Evolutionary conservation across 1,140 invertebrate genomes (phyloP), one percentile per base, ranked within the genome.

Genomic region (Drusus annulatus): DNA sequence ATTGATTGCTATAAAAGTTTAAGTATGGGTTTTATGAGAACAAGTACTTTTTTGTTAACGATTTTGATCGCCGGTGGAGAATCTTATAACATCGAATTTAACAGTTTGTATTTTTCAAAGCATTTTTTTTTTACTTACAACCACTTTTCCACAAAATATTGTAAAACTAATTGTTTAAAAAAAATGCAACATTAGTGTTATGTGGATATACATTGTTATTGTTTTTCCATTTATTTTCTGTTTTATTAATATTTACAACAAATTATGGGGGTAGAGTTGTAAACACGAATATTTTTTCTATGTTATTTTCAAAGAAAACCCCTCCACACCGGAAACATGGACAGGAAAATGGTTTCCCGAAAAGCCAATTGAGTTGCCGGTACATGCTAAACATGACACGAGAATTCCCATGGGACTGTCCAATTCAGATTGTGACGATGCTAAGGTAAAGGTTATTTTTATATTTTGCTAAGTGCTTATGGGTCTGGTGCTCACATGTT

Each of bases 361-460:
- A 62, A 73, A 83, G 73, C 56, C 80, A 73, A 80, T 65, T 1
- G 71, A 75, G 54, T 13, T 54, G 5, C n/a, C 21, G 15, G 15
- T 10, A 13, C n/a, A 52, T 23, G 69, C 15, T 17, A 31, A 63
- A 15, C 76, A 75, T 25, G 51, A 19, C 28, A 45, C 10, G 10
- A 78, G 90, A 23, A 87, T 93, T 54, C 85, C 86, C 84, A 94
- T 94, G 93, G 93, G 93, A 2, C 84, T 90, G 45, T 76, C 85
- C 28, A 86, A 88, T 76, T 50, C 82, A 5, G 76, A 88, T 17
- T 96, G 95, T 86, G 95, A 96, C 86, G 91, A 95, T 89, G 94
- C 90, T 76, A 91, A 93, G 86, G 94, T 95, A 87, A 83, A 83
- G 19, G 19, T 80, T 0, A 13, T 36, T 3, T 0, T 36, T 36